Evolutionary conservation across 2,797 vertebrate species (phyloP), one percentile per base, ranked within the genome.

Genomic region (Tadarida brasiliensis): DNA sequence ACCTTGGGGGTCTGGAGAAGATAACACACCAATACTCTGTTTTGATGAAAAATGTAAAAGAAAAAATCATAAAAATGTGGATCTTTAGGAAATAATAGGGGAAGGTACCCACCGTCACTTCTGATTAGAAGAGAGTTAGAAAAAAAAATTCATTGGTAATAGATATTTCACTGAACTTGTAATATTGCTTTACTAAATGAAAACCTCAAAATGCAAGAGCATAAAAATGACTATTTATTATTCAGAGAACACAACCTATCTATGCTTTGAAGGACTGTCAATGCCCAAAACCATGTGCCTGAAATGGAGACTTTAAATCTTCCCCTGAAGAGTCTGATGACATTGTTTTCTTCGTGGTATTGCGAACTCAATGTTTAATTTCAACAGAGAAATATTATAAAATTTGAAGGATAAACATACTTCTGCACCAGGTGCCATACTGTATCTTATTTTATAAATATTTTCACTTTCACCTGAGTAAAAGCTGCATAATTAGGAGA

Each of bases 361-460:
- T 85, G 7, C 30, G 83, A 95, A 82, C 65, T 65, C 78, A 96
- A 68, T 56, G 28, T 44, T 90, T 68, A 54, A 30, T 93, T 96
- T 90, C 94, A 85, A 94, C 68, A 81, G 78, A 96, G 96, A 98
- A 98, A 98, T 97, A 98, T 96, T 97, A 95, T 95, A 96, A 89
- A 96, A 94, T 94, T 87, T 95, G 73, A 97, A 98, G 90, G 85
- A 97, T 97, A 98, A 98, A 97, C 96, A 92, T 91, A 97, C 98
- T 97, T 97, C 94, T 97, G 81, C 96, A 97, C 97, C 96, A 97
- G 92, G 94, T 97, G 71, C 83, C 97, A 96, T 87, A 97, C 89
- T 91, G n/a, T 97, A 76, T 96, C 94, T 87, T 94, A 94, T 92
- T 97, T 95, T 96, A 97, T 98, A 98, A 98, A 98, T 97, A 97